phyloP scores from a whole-genome alignment of 2,113 vertebrate species.

The Hypanus sabinus region DNA sequence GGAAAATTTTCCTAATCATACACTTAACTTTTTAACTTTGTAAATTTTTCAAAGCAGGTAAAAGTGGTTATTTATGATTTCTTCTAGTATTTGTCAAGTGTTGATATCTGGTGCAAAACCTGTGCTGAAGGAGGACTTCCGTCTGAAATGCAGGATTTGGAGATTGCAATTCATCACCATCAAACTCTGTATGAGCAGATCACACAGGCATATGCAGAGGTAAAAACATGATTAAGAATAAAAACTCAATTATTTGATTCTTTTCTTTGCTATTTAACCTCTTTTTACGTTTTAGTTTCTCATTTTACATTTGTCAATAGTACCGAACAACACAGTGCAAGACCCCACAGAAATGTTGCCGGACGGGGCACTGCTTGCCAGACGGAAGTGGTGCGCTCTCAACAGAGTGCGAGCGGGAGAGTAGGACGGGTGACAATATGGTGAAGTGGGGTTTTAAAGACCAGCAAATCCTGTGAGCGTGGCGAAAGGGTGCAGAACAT shows the following conservation, averaged over 20 bases:
- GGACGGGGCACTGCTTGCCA: too few species aligned
- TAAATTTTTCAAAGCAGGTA: neutral
- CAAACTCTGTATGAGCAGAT: constrained; percentile 95
- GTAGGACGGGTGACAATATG: too few species aligned
- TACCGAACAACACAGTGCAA: too few species aligned
- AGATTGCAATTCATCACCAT: constrained; percentile 91
- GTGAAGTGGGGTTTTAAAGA: too few species aligned
- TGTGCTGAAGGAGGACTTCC: constrained; percentile 92
- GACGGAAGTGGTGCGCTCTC: too few species aligned
- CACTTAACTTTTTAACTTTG: neutral
- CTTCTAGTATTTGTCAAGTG: constrained; percentile 84
- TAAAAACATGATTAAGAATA: constrained; percentile 44
- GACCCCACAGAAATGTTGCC: too few species aligned
- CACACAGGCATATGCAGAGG: constrained; percentile 95
- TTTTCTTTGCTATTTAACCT: neutral
- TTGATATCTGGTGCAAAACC: constrained; percentile 95
- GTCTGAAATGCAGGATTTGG: constrained; percentile 89
- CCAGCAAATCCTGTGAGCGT: too few species aligned
- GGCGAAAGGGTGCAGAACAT: too few species aligned
- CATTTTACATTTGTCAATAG: neutral
- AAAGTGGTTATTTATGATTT: constrained; percentile 37
- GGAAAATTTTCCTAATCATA: neutral
- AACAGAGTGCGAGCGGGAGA: too few species aligned
- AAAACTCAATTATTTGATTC: neutral
- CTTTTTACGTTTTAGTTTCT: neutral